These are phyloP conservation scores for Cricetomys ansorgei DNA, from an alignment of 2,113 vertebrate species.

Conservation along the genomic window DNA sequence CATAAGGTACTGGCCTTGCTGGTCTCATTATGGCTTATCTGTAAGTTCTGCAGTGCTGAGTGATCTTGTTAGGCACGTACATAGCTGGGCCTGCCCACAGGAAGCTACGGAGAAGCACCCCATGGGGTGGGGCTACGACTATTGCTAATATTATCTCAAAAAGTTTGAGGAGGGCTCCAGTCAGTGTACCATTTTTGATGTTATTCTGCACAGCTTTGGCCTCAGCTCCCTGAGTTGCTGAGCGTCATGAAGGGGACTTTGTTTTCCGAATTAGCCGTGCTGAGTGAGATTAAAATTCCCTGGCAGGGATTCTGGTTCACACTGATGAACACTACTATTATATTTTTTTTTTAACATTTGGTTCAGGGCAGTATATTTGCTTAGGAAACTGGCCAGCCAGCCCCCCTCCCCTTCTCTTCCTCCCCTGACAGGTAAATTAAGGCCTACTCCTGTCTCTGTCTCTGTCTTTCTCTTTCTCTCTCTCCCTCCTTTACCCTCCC, in stretches of 20 bases:
- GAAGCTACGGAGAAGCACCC: background rate
- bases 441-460: background rate
- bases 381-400: slow-evolving; percentile 8
- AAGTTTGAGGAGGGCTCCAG: background rate
- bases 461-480: no score
- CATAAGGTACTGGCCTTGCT: background rate
- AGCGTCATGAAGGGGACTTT: slow-evolving; percentile 53
- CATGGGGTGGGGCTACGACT: background rate
- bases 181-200: background rate
- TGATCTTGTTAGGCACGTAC: background rate
- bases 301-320: slow-evolving; percentile 48
- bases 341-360: slow-evolving; percentile 3
- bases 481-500: no score
- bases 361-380: slow-evolving; percentile 48
- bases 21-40: slow-evolving; percentile 25
- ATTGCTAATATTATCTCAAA: background rate
- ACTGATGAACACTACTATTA: background rate
- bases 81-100: background rate
- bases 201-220: slow-evolving; percentile 48
- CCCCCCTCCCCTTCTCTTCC: background rate
- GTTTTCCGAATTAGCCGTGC: slow-evolving; percentile 65
- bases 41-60: background rate
- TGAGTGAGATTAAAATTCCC: slow-evolving; percentile 73
- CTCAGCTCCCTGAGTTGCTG: background rate
- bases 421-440: slow-evolving; percentile 43